These are phyloP conservation scores for Cisticola juncidis DNA, from an alignment of 2,113 vertebrate genomes.

Conservation along the genomic window DNA sequence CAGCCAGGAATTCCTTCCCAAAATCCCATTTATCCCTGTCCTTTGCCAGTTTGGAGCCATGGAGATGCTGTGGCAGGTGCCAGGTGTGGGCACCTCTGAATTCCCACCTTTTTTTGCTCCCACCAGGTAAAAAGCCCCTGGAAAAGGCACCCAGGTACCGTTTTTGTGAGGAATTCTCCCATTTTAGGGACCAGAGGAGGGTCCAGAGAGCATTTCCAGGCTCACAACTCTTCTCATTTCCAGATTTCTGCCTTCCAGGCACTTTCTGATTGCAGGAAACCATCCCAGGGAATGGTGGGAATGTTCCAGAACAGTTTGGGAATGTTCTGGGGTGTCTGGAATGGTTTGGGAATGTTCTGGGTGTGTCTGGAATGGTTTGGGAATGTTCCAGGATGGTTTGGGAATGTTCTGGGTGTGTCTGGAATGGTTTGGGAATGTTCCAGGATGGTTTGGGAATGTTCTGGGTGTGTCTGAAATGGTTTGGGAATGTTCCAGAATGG, in stretches of 20 bases:
- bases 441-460: not conserved
- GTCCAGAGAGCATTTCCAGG: not conserved
- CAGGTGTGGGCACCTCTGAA: not conserved
- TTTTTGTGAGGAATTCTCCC: not conserved
- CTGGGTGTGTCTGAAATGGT: no score
- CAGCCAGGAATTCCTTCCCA: no score
- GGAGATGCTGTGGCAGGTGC: not conserved
- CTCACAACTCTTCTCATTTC: not conserved
- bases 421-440: not conserved
- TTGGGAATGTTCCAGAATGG: not conserved
- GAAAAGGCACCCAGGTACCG: not conserved
- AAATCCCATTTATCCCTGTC: no score
- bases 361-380: rapidly evolving
- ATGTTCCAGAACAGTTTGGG: no score
- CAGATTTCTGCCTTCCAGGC: not conserved
- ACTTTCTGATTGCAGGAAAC: rapidly evolving
- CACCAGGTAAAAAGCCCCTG: not conserved
- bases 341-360: no score
- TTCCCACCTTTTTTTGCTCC: not conserved
- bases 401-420: no score
- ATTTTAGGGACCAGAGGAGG: not conserved
- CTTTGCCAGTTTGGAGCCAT: no score
- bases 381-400: not conserved
- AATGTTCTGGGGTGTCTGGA: no score
- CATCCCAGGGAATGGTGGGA: not conserved